Evolutionary conservation across 92 coral and sea anemone species (phyloP).

Genomic region (Nematostella vectensis): DNA sequence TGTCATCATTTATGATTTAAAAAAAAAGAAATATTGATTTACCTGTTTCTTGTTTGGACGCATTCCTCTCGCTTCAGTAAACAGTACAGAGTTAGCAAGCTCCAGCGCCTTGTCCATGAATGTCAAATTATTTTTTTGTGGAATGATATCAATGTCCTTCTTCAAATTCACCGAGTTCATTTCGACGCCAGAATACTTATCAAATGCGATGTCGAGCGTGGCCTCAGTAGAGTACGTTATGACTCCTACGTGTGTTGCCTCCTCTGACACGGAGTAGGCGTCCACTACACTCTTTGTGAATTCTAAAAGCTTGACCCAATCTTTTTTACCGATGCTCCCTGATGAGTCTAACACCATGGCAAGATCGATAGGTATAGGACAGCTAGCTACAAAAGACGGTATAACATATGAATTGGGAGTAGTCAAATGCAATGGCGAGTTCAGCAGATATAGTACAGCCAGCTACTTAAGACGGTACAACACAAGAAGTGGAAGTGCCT

Average conservation of each 20-base stretch:
- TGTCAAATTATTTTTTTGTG: conserved; percentile 1
- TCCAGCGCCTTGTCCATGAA: conserved; percentile 18
- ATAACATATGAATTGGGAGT: too few relatives aligned
- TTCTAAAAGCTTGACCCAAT: conserved; percentile 50
- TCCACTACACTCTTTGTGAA: conserved; percentile 50
- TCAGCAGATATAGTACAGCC: too few relatives aligned
- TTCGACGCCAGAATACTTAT: neutral
- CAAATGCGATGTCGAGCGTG: conserved; percentile 3
- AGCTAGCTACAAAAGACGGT: conserved; percentile 49
- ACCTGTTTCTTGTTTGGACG: conserved; percentile 10
- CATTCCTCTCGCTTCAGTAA: conserved; percentile 7
- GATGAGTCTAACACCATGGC: conserved; percentile 81
- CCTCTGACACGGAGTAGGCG: conserved; percentile 57
- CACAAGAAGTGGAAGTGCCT: too few relatives aligned
- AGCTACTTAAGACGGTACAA: too few relatives aligned
- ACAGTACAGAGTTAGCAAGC: conserved; percentile 6
- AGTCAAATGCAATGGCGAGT: too few relatives aligned
- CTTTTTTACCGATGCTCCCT: conserved; percentile 55
- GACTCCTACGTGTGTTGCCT: conserved; percentile 66
- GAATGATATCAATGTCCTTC: neutral
- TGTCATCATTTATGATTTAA: too few relatives aligned
- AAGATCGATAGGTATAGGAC: conserved; percentile 73
- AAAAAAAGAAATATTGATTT: too few relatives aligned
- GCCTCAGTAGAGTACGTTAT: conserved; percentile 3
- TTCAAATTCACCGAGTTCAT: neutral